A percentile compares a stretch with the other conserved stretches of the same genome.
phyloP scores from a whole-genome alignment of 2,888 invertebrate genomes.

The Philaethria dido region DNA sequence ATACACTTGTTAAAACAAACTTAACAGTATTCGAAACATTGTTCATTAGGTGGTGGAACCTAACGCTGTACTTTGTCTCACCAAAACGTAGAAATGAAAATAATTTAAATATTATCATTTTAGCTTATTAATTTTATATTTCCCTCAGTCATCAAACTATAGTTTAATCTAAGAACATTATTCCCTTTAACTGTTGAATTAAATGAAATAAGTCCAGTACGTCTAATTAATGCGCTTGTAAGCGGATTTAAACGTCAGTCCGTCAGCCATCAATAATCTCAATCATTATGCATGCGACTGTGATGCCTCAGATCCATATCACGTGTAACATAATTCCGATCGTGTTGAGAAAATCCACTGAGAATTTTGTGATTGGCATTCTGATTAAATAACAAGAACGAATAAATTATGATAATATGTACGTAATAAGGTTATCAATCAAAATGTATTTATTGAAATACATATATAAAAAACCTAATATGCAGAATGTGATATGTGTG shows the following conservation, averaged over 20 bases:
- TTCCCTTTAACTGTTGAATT: background rate
- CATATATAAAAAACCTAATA: no score
- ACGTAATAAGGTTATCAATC: background rate
- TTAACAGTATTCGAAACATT: no score
- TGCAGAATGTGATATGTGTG: no score
- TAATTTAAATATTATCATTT: no score
- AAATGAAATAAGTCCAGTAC: conserved; percentile 24
- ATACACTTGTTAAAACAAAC: no score
- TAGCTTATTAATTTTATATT: no score
- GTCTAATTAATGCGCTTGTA: conserved; percentile 35
- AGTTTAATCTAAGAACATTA: background rate
- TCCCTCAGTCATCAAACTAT: no score
- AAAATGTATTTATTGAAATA: background rate
- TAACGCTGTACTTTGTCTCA: no score
- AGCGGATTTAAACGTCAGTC: conserved; percentile 38
- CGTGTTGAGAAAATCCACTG: conserved; percentile 21
- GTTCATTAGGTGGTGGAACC: no score
- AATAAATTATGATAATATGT: conserved; percentile 5
- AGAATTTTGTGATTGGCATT: conserved; percentile 16
- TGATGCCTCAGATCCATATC: conserved; percentile 37
- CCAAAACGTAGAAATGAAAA: no score
- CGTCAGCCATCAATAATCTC: conserved; percentile 38
- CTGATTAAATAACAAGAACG: conserved; percentile 4
- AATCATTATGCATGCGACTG: conserved; percentile 40
- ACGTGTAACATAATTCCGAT: conserved; percentile 31